A percentile compares a stretch with the other conserved stretches of the same genome.
phyloP scores from a whole-genome alignment of 1,140 invertebrate species.

The Drosophila tropicalis region DNA sequence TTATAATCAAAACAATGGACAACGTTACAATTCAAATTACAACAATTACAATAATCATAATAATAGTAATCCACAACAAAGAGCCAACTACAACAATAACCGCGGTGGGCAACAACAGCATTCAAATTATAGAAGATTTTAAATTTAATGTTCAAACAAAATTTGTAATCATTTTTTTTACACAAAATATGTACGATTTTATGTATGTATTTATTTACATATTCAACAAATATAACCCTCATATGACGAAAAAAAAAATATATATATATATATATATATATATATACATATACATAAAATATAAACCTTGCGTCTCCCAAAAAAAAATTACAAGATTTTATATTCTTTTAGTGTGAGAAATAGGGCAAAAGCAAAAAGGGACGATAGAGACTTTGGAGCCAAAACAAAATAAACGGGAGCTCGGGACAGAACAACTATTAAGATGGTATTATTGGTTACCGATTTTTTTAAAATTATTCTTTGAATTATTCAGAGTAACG shows the following conservation, averaged over 20 bases:
- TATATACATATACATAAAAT: no score
- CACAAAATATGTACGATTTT: slow-evolving; percentile 10
- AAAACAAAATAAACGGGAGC: no score
- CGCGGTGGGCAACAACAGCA: slow-evolving; percentile 13
- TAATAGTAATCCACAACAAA: neutral
- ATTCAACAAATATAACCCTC: neutral
- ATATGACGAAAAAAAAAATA: neutral
- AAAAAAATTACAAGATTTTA: no score
- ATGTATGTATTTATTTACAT: slow-evolving; percentile 1
- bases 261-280: no score
- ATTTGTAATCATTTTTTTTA: neutral
- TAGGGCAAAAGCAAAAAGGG: no score
- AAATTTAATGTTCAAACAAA: slow-evolving; percentile 10
- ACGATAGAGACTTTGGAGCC: no score
- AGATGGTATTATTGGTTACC: no score
- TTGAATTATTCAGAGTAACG: no score
- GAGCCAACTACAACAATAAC: slow-evolving; percentile 22
- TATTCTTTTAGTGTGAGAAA: no score
- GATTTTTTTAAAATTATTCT: no score
- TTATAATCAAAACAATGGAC: slow-evolving; percentile 6
- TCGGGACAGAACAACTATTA: no score
- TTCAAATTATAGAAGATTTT: slow-evolving; percentile 62
- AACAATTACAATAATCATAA: slow-evolving; percentile 16
- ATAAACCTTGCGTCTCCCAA: neutral
- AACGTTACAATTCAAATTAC: slow-evolving; percentile 17